Evolutionary conservation across 1,140 invertebrate species (phyloP), one percentile per base, ranked within the genome.

Genomic region (Frieseomelitta varia): DNA sequence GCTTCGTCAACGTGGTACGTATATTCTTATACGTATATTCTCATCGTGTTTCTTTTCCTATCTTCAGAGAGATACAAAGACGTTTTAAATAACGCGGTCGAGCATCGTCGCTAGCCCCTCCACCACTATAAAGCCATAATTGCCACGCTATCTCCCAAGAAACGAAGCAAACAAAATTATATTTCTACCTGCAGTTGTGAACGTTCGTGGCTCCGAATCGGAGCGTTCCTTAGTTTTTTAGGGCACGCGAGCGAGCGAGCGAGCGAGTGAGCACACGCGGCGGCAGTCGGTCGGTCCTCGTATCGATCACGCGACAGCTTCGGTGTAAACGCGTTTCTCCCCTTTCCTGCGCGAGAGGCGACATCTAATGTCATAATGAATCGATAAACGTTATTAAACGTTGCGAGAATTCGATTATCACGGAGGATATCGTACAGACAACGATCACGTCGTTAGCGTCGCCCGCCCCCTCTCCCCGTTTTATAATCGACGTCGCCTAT

Each of bases 301-400:
- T 88, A 89, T 89, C 88, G 88, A 89, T 88, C 87, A 88, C 73
- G 75, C 84, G 77, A 78, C 83, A 73, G 77, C 84, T 75, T 72
- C 87, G 55, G 47, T 80, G 84, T 88, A 88, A 89, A 81, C 87
- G 87, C 78, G 47, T 88, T 80, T 69, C 87, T 81, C 71, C 84
- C 75, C 73, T 47, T 86, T 53, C 4, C 71, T 39, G 84, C 51
- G 73, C 82, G 81, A 83, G 72, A 61, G 69, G 84, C 87, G 85
- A 83, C 87, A 86, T 84, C 88, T 89, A 86, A 89, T 88, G 87
- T 86, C 75, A 51, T 88, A 86, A 88, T 81, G 87, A 86, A 63
- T 88, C 80, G 88, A 88, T 88, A 88, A 85, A 88, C 87, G 75
- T 81, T 87, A 85, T 86, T 84, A 88, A 86, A 24, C 85, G 77